These are phyloP conservation scores for Ardeotis arabs DNA, from an alignment of 2,113 vertebrate species.

Conservation along the genomic window DNA sequence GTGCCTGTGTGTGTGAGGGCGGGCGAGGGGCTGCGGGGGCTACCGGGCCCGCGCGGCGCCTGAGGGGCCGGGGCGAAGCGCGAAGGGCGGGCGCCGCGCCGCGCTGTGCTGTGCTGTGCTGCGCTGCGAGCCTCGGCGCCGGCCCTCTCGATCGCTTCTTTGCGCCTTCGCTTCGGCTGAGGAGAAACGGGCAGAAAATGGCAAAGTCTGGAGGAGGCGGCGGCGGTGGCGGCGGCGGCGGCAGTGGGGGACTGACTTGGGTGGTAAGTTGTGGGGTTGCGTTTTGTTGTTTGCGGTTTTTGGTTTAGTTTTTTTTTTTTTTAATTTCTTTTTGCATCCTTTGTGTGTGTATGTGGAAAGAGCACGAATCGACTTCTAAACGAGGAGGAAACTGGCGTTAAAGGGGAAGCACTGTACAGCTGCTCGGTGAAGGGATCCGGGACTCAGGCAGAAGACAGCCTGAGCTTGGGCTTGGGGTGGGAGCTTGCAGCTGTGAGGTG, in stretches of 20 bases:
- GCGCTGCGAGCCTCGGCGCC: background rate
- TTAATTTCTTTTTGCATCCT: background rate
- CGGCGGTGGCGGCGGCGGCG: slow-evolving; percentile 78
- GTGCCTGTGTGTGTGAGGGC: background rate
- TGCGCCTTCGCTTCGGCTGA: slow-evolving; percentile 30
- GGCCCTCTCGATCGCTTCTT: background rate
- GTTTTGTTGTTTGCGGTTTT: background rate
- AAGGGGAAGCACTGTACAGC: background rate
- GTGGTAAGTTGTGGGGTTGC: slow-evolving; percentile 76
- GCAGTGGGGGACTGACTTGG: slow-evolving; percentile 83
- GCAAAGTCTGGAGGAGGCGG: slow-evolving; percentile 87
- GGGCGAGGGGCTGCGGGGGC: background rate
- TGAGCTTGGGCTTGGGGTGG: background rate
- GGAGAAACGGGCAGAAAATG: slow-evolving; percentile 79
- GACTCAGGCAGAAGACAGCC: background rate
- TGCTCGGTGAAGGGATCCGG: background rate
- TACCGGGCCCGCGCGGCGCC: background rate
- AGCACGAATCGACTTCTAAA: background rate
- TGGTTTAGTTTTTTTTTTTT: too few species aligned
- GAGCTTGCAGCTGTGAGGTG: background rate
- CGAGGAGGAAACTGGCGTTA: background rate
- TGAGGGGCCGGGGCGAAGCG: background rate
- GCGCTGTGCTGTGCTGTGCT: background rate
- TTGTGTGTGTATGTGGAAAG: background rate
- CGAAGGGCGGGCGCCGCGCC: background rate